Percentiles rank a stretch among this genome's conserved stretches.
These are phyloP conservation scores for Petrocephalus zakoni DNA, from an alignment of 2,113 vertebrate species.

Conservation along the genomic window DNA sequence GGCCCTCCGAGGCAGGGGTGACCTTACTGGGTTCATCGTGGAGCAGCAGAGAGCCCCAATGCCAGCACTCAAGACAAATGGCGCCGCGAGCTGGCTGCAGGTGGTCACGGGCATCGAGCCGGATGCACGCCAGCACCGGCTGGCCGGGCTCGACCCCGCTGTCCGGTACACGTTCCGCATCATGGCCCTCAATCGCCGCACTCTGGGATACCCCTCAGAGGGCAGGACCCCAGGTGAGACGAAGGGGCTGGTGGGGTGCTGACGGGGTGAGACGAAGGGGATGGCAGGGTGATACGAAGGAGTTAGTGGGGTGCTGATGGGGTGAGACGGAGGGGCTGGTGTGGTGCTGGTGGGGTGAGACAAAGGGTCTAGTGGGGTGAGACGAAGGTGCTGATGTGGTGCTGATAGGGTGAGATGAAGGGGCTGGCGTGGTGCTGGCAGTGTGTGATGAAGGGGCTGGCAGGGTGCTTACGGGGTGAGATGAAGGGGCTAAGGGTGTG, in stretches of 20 bases:
- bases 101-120: conserved; percentile 63
- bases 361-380: too few species aligned
- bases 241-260: neutral
- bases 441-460: too few species aligned
- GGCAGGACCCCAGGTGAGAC: conserved; percentile 78
- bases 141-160: conserved; percentile 68
- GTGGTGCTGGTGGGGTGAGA: too few species aligned
- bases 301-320: too few species aligned
- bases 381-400: too few species aligned
- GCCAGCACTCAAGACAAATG: conserved; percentile 14
- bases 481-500: too few species aligned
- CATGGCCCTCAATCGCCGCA: conserved; percentile 76
- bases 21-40: conserved; percentile 75
- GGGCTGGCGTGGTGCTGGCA: too few species aligned
- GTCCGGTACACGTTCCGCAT: conserved; percentile 72
- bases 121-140: conserved; percentile 56
- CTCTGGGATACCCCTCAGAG: conserved; percentile 74
- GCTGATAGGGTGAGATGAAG: too few species aligned
- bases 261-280: too few species aligned
- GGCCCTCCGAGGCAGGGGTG: conserved; percentile 50
- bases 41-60: conserved; percentile 60
- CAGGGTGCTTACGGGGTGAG: too few species aligned
- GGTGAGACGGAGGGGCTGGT: too few species aligned
- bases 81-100: conserved; percentile 58
- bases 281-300: too few species aligned